These are phyloP conservation scores for Tenthredo mesomela DNA, from an alignment of 2,888 invertebrate genomes.

Conservation along the genomic window DNA sequence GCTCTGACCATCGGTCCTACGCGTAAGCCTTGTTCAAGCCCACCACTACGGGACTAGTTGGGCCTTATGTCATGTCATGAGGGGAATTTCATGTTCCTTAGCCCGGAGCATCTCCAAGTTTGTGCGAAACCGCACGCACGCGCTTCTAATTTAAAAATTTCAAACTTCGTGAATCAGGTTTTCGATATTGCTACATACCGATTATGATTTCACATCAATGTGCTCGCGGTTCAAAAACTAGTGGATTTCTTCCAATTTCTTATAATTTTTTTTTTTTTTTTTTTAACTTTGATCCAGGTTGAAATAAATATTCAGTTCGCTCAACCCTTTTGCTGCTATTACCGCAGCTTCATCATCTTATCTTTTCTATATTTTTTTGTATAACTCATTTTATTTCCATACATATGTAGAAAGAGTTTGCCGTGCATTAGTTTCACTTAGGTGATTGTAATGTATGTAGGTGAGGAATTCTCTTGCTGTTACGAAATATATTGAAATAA, in stretches of 20 bases:
- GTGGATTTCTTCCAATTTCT: neutral
- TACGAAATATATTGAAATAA: neutral
- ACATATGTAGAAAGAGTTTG: neutral
- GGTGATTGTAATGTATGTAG: neutral
- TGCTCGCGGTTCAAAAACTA: neutral
- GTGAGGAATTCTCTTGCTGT: neutral
- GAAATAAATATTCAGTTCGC: neutral
- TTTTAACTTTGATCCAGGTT: neutral
- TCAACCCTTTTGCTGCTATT: neutral
- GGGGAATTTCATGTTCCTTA: slow-evolving; percentile 14
- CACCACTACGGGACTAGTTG: neutral
- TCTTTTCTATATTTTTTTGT: neutral
- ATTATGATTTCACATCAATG: neutral
- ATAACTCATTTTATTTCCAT: neutral
- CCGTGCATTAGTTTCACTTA: neutral
- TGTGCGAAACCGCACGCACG: slow-evolving; percentile 29
- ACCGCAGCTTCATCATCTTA: neutral
- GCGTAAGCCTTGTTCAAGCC: slow-evolving; percentile 56
- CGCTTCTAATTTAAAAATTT: neutral
- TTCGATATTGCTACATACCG: neutral
- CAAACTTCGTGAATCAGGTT: neutral
- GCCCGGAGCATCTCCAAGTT: slow-evolving; percentile 11
- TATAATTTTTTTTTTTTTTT: neutral
- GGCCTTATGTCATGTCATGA: slow-evolving; percentile 20
- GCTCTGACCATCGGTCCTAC: slow-evolving; percentile 24